Evolutionary conservation across 2,113 vertebrate genomes (phyloP), one percentile per base, ranked within the genome.

Genomic region (Hucho hucho): DNA sequence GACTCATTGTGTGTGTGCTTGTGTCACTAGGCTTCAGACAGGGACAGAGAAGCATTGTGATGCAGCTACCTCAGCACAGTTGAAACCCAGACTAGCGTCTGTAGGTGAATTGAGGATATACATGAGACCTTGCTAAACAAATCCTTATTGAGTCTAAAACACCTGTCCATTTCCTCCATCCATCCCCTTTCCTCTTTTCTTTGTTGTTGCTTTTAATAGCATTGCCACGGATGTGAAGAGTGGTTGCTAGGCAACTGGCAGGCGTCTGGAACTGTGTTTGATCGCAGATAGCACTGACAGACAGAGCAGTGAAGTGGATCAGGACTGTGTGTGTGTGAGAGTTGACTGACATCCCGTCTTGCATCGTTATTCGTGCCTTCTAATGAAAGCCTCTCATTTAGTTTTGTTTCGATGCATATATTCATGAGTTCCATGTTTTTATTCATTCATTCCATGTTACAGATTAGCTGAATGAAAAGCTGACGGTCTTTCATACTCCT

Each of bases 211-310:
- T 89, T 93, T 92, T 90, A 88, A 91, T 91, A 92, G 91, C 91
- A 88, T 91, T 83, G 69, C 92, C 88, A 89, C 86, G 87, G 90
- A 88, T 91, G 87, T 87, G 88, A 87, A 78, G 82, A 78, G 81
- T 70, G 80, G 92, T 93, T 92, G 91, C 92, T 92, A 91, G 86
- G 92, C 74, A 93, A 93, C 89, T 86, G 86, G 85, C 87, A 85
- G 86, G 92, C 91, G 86, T 93, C 93, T 89, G 83, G 81, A 85
- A 83, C 56, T 79, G 78, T 83, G 79, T 87, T 85, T 88, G 86
- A 91, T 89, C 85, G 87, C 74, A 76, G 73, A 78, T 86, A 53
- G 82, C 73, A 79, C 72, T 67, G 79, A 82, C 86, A 88, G 79
- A 84, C 79, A 71, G 70, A 87, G 80, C 80, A 70, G 49, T 71